Evolutionary conservation across 2,113 vertebrate genomes (phyloP).

Genomic region (Lampris megalopsis): DNA sequence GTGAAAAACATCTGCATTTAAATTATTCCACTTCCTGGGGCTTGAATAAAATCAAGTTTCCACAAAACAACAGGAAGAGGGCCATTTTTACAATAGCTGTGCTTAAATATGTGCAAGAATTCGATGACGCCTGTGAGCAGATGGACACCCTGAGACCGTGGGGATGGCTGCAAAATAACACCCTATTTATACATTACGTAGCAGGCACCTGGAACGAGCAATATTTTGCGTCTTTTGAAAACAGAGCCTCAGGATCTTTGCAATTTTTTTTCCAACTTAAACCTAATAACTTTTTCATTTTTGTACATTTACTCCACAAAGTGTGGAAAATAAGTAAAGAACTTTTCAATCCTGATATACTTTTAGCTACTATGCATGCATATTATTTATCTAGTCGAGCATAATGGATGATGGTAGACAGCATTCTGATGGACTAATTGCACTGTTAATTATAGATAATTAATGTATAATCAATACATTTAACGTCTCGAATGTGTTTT

Average conservation of each 20-base stretch:
- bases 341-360: no score
- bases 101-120: conserved; percentile 79
- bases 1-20: conserved; percentile 87
- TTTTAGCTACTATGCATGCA: no score
- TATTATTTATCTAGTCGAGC: no score
- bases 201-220: conserved; percentile 30
- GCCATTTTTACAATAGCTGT: conserved; percentile 83
- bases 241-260: conserved; percentile 13
- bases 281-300: background rate
- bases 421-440: background rate
- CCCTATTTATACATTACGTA: conserved; percentile 56
- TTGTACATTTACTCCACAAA: background rate
- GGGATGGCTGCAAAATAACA: conserved; percentile 58
- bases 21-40: conserved; percentile 85
- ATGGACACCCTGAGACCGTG: conserved; percentile 59
- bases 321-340: background rate
- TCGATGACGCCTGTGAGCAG: conserved; percentile 63
- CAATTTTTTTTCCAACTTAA: background rate
- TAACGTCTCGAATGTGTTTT: background rate
- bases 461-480: background rate
- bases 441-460: no score
- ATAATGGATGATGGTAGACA: no score
- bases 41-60: conserved; percentile 83
- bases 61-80: conserved; percentile 86
- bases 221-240: conserved; percentile 19